Conservation (phyloP, 2,888 invertebrate genomes). For the Rhagonycha lutea region DNA sequence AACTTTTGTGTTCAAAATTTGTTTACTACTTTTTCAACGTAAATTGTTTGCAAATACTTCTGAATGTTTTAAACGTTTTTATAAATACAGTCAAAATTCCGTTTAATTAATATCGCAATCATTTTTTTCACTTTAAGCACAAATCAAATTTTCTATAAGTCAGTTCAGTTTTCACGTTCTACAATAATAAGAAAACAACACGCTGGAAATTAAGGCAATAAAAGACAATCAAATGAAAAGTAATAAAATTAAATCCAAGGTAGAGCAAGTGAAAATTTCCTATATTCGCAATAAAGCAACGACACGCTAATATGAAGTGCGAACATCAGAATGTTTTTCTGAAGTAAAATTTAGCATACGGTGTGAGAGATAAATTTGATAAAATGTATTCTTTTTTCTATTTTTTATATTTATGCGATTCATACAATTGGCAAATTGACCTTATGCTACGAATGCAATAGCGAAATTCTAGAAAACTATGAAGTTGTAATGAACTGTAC, state of each 20-base stretch:
- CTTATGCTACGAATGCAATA: too few relatives aligned
- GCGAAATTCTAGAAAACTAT: too few relatives aligned
- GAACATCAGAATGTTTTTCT: background rate
- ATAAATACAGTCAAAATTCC: background rate
- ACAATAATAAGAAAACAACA: too few relatives aligned
- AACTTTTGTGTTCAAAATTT: constrained; percentile 6
- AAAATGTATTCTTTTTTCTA: background rate
- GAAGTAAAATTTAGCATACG: background rate
- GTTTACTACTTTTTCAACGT: background rate
- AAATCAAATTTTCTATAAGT: background rate
- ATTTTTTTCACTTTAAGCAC: background rate
- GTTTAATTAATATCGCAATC: background rate
- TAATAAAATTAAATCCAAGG: background rate
- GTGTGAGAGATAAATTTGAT: background rate
- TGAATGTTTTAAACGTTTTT: background rate
- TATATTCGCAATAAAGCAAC: background rate
- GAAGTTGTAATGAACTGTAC: too few relatives aligned
- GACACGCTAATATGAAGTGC: background rate
- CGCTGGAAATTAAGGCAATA: background rate
- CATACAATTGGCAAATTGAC: too few relatives aligned
- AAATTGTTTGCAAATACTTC: background rate
- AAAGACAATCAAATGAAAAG: background rate
- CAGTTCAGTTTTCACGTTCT: background rate
- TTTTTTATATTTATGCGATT: too few relatives aligned
- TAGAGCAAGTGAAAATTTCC: background rate